Base-by-base conservation (phyloP, 2,113 vertebrate genomes). In the Leptosomus discolor region DNA sequence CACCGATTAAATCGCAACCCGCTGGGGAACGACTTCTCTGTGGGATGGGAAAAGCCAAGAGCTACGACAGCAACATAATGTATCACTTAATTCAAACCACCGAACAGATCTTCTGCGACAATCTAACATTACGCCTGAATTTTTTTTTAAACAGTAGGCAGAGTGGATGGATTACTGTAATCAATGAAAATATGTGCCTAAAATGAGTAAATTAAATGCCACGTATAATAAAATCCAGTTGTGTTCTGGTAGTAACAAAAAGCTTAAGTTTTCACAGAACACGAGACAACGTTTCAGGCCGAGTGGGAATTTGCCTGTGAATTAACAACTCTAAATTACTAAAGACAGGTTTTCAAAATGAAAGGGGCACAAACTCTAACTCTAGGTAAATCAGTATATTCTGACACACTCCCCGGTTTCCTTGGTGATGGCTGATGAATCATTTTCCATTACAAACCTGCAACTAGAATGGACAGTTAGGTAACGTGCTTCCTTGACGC, bases 1-100 rank as follows among this genome's bases (percentile, higher is more conserved):
- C 17, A 8, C 0, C 16, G 56, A 27, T 10, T 3, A 20, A 45
- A 63, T 1, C 8, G 1, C 37, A 48, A 0, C 22, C 24, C 14
- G 27, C 45, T 2, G 9, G 23, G 65, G 50, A 61, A 45, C 0
- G 17, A 22, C 11, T 54, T 24, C 53, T 27, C 18, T 9, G 39
- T 6, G 30, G 64, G 22, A 16, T 9, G 54, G 76, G 85, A 30
- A 45, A 39, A 83, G 34, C 61, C 77, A 11, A 20, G 39, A 50
- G 45, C 76, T 39, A 6, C 0, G 36, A 22, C 36, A 48, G 65
- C 67, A 45, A 10, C n/a, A 4, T 2, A 21, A 41, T 0, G 2
- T 5, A 19, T 11, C 15, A 12, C 9, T 39, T 8, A 3, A 64
- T 36, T 54, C 15, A 43, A 50, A 18, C 16, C 71, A 5, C 53